Evolutionary conservation across 2,113 vertebrate genomes (phyloP).

Genomic region (Scytalopus superciliaris): DNA sequence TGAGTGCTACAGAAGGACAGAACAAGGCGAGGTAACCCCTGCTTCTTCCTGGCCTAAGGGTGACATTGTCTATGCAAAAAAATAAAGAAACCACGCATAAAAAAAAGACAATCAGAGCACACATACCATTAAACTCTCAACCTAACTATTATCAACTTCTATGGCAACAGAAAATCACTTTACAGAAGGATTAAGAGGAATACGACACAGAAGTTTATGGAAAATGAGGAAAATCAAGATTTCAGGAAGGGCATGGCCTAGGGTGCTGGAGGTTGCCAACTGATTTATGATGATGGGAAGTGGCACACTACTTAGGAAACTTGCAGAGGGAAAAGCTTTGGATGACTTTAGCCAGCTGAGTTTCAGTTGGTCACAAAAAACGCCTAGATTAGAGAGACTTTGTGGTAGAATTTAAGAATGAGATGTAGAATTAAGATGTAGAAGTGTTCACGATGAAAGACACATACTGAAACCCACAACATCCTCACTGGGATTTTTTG

Average conservation of each 20-base stretch:
- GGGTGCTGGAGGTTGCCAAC: background rate
- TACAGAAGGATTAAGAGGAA: background rate
- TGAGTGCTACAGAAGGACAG: background rate
- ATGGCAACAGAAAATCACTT: background rate
- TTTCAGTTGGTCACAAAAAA: background rate
- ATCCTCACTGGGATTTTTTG: rapidly evolving
- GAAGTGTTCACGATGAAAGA: background rate
- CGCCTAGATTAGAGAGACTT: background rate
- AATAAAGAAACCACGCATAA: background rate
- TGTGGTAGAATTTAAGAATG: background rate
- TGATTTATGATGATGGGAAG: background rate
- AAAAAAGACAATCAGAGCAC: background rate
- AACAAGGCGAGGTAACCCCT: background rate
- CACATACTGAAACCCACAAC: background rate
- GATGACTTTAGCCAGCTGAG: background rate
- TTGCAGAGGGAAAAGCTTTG: background rate
- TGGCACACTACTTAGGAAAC: background rate
- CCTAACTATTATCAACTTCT: background rate
- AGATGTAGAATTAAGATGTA: background rate
- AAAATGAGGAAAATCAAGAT: background rate
- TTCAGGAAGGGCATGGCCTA: background rate
- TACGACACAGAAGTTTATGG: background rate
- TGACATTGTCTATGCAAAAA: background rate
- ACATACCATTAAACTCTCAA: background rate
- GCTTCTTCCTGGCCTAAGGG: background rate